These are phyloP conservation scores for Danio albolineatus DNA, from an alignment of 2,797 vertebrate genomes.

Conservation along the genomic window DNA sequence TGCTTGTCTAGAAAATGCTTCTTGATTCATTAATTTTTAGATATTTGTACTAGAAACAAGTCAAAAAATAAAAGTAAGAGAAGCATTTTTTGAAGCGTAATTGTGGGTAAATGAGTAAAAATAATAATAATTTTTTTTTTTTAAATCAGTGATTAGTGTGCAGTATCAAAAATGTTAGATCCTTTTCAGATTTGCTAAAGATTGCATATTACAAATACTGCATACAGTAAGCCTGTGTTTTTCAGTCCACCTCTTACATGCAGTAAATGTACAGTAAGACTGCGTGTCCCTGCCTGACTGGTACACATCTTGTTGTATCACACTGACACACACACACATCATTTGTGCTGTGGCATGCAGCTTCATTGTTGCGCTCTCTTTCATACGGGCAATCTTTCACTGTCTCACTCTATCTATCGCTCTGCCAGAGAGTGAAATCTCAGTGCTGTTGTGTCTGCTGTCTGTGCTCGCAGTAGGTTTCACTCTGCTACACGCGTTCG, in stretches of 20 bases:
- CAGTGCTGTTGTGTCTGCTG: slow-evolving; percentile 27
- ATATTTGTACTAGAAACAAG: no score
- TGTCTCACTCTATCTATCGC: slow-evolving; percentile 11
- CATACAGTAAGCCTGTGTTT: background rate
- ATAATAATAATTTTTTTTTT: no score
- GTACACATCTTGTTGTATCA: background rate
- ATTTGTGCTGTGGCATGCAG: slow-evolving; percentile 40
- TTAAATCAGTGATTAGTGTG: no score
- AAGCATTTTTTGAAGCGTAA: no score
- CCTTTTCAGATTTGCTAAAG: no score
- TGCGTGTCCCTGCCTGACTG: slow-evolving; percentile 10
- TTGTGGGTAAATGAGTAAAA: no score
- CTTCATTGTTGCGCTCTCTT: slow-evolving; percentile 40
- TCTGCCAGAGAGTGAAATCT: slow-evolving; percentile 13
- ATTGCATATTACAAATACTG: background rate
- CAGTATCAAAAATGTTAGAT: no score
- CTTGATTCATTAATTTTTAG: no score
- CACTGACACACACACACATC: background rate
- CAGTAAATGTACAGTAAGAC: background rate
- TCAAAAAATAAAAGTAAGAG: no score
- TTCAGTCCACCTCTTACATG: background rate
- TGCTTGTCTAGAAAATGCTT: no score
- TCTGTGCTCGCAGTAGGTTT: slow-evolving; percentile 29
- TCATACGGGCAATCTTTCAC: slow-evolving; percentile 9
- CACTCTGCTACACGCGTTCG: background rate